phyloP scores from a whole-genome alignment of 2,113 vertebrate genomes.

The Crotophaga sulcirostris region DNA sequence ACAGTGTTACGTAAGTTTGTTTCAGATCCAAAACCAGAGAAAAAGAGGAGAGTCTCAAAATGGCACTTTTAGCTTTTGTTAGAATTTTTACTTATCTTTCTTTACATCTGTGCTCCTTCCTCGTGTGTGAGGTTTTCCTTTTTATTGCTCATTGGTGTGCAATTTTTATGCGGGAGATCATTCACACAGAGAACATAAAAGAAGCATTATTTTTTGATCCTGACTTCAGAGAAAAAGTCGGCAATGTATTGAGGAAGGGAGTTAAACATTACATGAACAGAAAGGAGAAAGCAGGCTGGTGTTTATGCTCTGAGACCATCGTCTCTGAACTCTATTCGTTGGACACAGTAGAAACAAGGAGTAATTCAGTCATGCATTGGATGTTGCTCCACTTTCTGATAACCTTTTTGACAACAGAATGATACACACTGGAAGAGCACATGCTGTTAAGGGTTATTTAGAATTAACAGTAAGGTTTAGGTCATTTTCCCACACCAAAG shows the following conservation, averaged over 20 bases:
- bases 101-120: not conserved
- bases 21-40: not conserved
- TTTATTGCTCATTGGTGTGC: not conserved
- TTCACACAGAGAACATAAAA: not conserved
- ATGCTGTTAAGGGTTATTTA: not conserved
- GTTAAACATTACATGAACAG: not conserved
- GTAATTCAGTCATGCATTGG: not conserved
- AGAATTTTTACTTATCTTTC: not conserved
- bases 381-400: not conserved
- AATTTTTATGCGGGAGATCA: not conserved
- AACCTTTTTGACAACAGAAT: not conserved
- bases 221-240: slow-evolving; percentile 1
- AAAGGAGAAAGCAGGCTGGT: not conserved
- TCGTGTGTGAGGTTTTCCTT: not conserved
- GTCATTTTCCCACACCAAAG: not conserved
- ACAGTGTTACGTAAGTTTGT: slow-evolving; percentile 1
- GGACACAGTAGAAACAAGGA: not conserved
- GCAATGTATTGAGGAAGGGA: not conserved
- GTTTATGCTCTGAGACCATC: not conserved
- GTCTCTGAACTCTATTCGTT: not conserved
- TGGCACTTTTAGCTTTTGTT: not conserved
- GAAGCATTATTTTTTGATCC: not conserved
- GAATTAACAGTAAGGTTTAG: not conserved
- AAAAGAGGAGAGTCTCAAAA: not conserved
- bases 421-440: not conserved